These are phyloP conservation scores for Columbina picui DNA, from an alignment of 2,113 vertebrate species.

Conservation along the genomic window DNA sequence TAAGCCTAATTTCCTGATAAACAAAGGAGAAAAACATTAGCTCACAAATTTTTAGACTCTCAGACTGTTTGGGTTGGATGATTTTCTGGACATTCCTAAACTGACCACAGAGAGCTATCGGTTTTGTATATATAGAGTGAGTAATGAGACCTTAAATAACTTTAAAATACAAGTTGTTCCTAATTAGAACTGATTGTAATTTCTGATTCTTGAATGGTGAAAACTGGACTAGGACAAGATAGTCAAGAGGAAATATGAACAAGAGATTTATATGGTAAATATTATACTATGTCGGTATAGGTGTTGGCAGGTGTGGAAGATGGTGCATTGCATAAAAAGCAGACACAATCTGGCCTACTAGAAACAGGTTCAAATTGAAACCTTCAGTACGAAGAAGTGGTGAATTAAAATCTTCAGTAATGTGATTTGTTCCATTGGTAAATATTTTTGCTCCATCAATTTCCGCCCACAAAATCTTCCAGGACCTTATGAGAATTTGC, in stretches of 20 bases:
- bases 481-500: background rate
- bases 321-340: background rate
- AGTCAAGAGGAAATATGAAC: background rate
- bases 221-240: background rate
- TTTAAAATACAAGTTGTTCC: background rate
- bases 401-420: background rate
- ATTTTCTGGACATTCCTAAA: background rate
- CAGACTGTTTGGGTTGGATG: constrained; percentile 25
- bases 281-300: accelerated
- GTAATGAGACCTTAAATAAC: background rate
- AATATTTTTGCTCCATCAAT: background rate
- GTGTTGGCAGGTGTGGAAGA: background rate
- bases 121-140: background rate
- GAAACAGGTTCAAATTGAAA: background rate
- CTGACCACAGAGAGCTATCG: background rate
- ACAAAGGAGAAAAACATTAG: background rate
- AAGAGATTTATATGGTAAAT: background rate
- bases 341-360: background rate
- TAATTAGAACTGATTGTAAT: background rate
- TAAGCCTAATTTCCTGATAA: constrained; percentile 32
- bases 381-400: background rate
- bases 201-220: background rate
- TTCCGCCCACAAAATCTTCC: background rate
- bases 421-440: background rate
- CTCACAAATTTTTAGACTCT: background rate